Evolutionary conservation across 2,888 invertebrate genomes (phyloP), one percentile per base, ranked within the genome.

Genomic region (Parnassius mnemosyne): DNA sequence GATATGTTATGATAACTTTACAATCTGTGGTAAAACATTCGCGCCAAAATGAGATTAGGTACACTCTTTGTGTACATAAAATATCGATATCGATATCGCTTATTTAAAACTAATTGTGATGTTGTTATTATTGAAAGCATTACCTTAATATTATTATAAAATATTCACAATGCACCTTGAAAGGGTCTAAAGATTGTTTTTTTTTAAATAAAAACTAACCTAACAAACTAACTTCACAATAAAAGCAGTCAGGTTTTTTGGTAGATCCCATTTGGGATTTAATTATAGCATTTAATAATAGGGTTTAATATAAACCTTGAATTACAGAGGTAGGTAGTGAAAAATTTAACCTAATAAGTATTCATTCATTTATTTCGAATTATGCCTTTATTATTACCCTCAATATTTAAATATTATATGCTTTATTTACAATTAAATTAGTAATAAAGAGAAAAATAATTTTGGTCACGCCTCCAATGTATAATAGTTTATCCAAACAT

Each of bases 1-100:
- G 89, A 90, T 90, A 90, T 90, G 90, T 88, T 82, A 87, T 80
- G 85, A 87, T 85, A 88, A 87, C 85, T 86, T 81, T 86, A 85
- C 80, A 83, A 76, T 77, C 75, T 79, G 78, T 87, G 86, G 86
- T 88, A 85, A 85, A 81, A 80, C 71, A 74, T 66, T 67, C 64
- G 64, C 67, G 61, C 60, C 66, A 65, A 69, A 61, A 68, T 71
- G 71, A 74, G 70, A 73, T 73, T 74, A n/a, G n/a, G n/a, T n/a
- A 68, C 68, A 56, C 63, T 66, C 63, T 63, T 50, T 46, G 9
- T 53, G 9, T 60, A 13, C 10, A 58, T 64, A 65, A 65, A 63
- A 66, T 51, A 57, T 50, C 52, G 54, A 64, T 58, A 63, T 59
- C 55, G 62, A 52, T 64, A 63, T 67, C 57, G 57, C 64, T 62